Conservation (phyloP, 2,888 invertebrate genomes). For the Hylaea fasciaria region DNA sequence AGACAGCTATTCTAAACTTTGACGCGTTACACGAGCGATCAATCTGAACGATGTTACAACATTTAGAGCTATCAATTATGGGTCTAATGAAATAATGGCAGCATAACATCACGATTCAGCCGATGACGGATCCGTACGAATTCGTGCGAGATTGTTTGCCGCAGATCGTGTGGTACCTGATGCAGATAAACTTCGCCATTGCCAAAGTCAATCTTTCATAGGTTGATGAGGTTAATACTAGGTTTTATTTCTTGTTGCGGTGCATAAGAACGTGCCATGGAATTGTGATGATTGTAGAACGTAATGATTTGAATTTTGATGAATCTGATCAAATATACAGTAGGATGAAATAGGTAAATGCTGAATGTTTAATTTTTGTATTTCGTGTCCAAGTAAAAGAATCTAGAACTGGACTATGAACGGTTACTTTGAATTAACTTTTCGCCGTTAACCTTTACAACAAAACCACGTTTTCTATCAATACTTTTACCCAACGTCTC, state of each 20-base stretch:
- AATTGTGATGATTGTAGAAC: neutral
- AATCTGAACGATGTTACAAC: slow-evolving; percentile 73
- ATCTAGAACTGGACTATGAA: too few species aligned
- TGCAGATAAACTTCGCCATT: slow-evolving; percentile 37
- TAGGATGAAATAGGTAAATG: too few species aligned
- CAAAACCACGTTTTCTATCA: neutral
- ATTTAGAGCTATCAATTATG: slow-evolving; percentile 77
- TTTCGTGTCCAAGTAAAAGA: too few species aligned
- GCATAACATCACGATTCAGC: slow-evolving; percentile 65
- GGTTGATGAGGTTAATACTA: slow-evolving; percentile 5
- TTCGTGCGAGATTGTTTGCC: slow-evolving; percentile 33
- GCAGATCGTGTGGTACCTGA: slow-evolving; percentile 28
- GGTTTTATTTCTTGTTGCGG: neutral
- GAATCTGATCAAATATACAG: too few species aligned
- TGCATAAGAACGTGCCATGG: neutral
- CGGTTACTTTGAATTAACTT: too few species aligned
- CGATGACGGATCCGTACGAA: slow-evolving; percentile 46
- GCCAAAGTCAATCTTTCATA: slow-evolving; percentile 37
- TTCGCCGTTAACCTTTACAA: slow-evolving; percentile 10
- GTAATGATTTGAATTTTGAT: too few species aligned
- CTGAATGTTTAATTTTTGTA: too few species aligned
- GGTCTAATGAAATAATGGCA: slow-evolving; percentile 76
- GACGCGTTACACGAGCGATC: slow-evolving; percentile 74
- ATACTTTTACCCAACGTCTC: slow-evolving; percentile 18
- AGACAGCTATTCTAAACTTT: slow-evolving; percentile 46